Base-by-base conservation (phyloP, 2,888 invertebrate species). In the Seira sanloemensis region DNA sequence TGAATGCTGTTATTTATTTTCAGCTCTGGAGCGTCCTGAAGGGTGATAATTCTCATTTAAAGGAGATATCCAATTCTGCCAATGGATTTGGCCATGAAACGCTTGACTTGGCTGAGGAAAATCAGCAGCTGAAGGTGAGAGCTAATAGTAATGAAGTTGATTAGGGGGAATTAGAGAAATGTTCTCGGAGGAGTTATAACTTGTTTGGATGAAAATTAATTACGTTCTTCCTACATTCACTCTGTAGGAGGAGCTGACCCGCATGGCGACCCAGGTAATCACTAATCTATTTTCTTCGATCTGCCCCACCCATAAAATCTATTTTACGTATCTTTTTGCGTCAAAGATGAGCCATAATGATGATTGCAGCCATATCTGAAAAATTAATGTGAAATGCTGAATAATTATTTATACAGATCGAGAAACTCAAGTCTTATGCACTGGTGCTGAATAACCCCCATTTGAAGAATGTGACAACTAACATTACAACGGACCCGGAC, bases 361-460 rank as follows among this genome's bases (percentile, higher is more conserved):
- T n/a, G n/a, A n/a, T n/a, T n/a, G n/a, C n/a, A n/a, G n/a, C n/a
- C n/a, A n/a, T n/a, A n/a, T n/a, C n/a, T n/a, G n/a, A n/a, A n/a
- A n/a, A n/a, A n/a, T n/a, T n/a, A n/a, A n/a, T n/a, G n/a, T n/a
- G n/a, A n/a, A n/a, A n/a, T n/a, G n/a, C n/a, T n/a, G n/a, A n/a
- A n/a, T n/a, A n/a, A n/a, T n/a, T n/a, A n/a, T n/a, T n/a, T n/a
- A n/a, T n/a, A 24, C 97, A 97, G 91, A 97, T 97, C 89, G 97
- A 97, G 91, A 96, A 96, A 91, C 96, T 97, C 96, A 96, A 96
- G 92, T 97, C 97, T 91, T 96, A 97, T 21, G 96, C 97, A 90
- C 97, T 97, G 97, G 96, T 97, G 92, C 94, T 96, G 93, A 96
- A 97, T 92, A 97, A 97, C 91, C 93, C 97, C 4, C 97, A 97